These are phyloP conservation scores for Ibycter americanus DNA, from an alignment of 2,797 vertebrate species.

Conservation along the genomic window DNA sequence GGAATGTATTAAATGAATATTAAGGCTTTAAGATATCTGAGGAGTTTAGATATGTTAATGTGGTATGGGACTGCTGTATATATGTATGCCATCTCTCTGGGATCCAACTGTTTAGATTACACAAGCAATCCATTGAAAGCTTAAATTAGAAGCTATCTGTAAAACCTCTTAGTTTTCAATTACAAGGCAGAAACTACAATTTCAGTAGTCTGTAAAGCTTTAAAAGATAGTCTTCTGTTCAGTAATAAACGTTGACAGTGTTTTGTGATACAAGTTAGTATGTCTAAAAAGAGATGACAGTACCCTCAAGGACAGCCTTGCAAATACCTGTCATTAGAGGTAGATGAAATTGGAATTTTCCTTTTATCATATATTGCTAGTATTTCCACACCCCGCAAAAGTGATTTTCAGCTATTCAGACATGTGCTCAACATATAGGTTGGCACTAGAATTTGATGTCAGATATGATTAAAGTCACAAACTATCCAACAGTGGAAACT, in stretches of 20 bases:
- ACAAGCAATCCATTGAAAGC: not conserved
- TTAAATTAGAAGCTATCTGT: not conserved
- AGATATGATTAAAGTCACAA: not conserved
- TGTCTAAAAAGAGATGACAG: not conserved
- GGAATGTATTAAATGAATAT: not conserved
- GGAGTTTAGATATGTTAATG: not conserved
- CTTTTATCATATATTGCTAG: not conserved
- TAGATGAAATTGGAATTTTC: not conserved
- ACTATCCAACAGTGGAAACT: not conserved
- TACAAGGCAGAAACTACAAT: not conserved
- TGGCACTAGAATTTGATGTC: not conserved
- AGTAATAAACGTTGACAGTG: accelerated
- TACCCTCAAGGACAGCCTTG: not conserved
- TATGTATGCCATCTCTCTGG: not conserved
- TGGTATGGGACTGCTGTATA: too few relatives aligned
- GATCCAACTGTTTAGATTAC: not conserved
- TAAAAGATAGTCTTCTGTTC: not conserved
- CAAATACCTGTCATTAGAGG: not conserved
- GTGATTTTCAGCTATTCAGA: not conserved
- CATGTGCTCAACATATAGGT: accelerated
- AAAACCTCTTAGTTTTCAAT: not conserved
- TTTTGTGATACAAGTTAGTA: not conserved
- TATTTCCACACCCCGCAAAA: not conserved
- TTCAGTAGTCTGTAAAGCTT: not conserved
- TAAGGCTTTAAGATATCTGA: not conserved